phyloP scores from a whole-genome alignment of 2,113 vertebrate genomes.

The Neopipo cinnamomea region DNA sequence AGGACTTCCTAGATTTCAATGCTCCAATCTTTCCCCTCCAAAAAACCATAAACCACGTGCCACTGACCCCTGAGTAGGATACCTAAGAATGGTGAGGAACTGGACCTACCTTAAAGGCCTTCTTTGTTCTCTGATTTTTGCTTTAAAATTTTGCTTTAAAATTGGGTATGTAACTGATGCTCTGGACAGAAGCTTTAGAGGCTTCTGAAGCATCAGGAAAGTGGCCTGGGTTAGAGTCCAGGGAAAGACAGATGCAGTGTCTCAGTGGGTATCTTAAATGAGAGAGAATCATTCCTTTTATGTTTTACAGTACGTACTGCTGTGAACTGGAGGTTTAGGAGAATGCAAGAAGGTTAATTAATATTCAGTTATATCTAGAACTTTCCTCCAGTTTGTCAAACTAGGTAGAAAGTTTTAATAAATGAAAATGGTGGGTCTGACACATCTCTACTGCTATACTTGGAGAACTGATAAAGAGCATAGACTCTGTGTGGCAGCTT shows the following conservation, averaged over 20 bases:
- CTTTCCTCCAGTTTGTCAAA: constrained; percentile 3
- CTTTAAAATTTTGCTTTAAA: neutral
- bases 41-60: accelerated
- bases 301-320: neutral
- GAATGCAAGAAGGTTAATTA: neutral
- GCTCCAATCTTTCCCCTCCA: neutral
- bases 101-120: neutral
- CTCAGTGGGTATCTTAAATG: neutral
- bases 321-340: neutral
- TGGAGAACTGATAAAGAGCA: neutral
- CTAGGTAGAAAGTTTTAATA: constrained; percentile 38
- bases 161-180: neutral
- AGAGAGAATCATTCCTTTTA: neutral
- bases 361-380: neutral
- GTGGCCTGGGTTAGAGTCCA: neutral
- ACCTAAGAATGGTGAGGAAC: neutral
- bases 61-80: accelerated
- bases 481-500: constrained; percentile 22
- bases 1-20: neutral
- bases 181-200: neutral
- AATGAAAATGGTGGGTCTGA: neutral
- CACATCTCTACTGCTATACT: constrained; percentile 16
- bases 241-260: neutral
- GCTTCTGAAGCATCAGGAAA: neutral
- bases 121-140: neutral